phyloP scores from a whole-genome alignment of 2,888 invertebrate species.

The Ormyrus nitidulus region DNA sequence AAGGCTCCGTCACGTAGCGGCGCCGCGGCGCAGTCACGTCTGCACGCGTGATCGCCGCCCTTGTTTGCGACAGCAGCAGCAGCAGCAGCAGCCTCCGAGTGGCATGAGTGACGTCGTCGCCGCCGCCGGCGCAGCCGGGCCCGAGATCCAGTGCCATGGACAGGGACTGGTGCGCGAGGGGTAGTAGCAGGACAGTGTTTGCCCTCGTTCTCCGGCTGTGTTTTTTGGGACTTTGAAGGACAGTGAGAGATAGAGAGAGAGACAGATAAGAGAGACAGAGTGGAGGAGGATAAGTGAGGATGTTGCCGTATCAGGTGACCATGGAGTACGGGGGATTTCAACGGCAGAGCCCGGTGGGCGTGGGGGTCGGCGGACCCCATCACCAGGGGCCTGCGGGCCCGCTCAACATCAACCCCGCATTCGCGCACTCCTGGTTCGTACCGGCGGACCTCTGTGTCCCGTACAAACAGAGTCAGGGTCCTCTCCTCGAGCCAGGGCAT shows the following conservation, averaged over 20 bases:
- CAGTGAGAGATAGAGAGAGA: neutral
- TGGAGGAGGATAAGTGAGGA: constrained; percentile 67
- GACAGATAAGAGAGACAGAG: too few species aligned
- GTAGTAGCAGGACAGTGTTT: constrained; percentile 4
- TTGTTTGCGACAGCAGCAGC: neutral
- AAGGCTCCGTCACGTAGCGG: neutral
- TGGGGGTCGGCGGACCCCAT: constrained; percentile 76
- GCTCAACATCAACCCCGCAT: constrained; percentile 85
- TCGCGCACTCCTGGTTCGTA: constrained; percentile 97
- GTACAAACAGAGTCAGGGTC: constrained; percentile 86
- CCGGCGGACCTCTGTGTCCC: constrained; percentile 95
- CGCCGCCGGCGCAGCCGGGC: neutral
- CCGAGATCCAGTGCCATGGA: neutral
- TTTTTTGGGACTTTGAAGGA: too few species aligned
- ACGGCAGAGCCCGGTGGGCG: constrained; percentile 76
- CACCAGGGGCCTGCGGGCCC: constrained; percentile 90
- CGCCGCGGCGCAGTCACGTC: constrained; percentile 13
- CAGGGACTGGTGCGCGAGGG: neutral
- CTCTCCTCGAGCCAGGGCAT: constrained; percentile 95
- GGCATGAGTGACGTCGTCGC: neutral
- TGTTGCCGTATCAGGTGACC: constrained; percentile 93
- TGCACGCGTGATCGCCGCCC: neutral
- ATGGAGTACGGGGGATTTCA: constrained; percentile 82
- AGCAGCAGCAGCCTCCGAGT: neutral
- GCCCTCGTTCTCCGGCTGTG: too few species aligned